Evolutionary conservation across 1,140 invertebrate species (phyloP).

Genomic region (Papilio polyxenes): DNA sequence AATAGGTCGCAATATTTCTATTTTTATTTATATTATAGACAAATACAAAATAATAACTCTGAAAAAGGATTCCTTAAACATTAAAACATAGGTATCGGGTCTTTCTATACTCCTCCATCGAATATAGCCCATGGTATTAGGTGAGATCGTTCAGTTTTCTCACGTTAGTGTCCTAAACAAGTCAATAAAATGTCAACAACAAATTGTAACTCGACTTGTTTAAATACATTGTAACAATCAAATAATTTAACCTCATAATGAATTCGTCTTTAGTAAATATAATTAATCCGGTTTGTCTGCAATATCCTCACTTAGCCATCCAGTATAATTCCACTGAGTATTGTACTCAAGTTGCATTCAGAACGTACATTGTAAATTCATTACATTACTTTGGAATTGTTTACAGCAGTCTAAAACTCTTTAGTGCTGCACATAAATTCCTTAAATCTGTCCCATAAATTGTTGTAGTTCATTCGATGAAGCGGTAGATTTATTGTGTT

Average conservation of each 20-base stretch:
- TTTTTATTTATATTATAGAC: neutral
- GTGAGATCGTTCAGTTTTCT: no score
- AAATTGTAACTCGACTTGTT: neutral
- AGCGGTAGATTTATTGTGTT: conserved; percentile 33
- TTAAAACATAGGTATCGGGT: no score
- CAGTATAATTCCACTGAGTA: conserved; percentile 19
- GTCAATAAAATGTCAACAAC: neutral
- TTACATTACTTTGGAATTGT: conserved; percentile 33
- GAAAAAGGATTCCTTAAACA: no score
- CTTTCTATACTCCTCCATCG: no score
- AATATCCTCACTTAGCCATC: conserved; percentile 29
- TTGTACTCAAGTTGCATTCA: conserved; percentile 1
- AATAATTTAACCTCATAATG: neutral
- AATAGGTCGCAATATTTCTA: neutral
- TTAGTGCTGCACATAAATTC: conserved; percentile 41
- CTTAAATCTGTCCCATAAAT: conserved; percentile 45
- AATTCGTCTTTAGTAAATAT: neutral
- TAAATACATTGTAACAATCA: neutral
- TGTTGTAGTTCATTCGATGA: conserved; percentile 39
- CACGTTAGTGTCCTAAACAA: neutral
- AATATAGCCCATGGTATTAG: no score
- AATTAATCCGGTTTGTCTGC: neutral
- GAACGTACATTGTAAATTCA: conserved; percentile 36
- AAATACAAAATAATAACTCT: no score
- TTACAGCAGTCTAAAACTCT: conserved; percentile 35